Evolutionary conservation across 2,113 vertebrate species (phyloP).

Genomic region (Sander lucioperca): DNA sequence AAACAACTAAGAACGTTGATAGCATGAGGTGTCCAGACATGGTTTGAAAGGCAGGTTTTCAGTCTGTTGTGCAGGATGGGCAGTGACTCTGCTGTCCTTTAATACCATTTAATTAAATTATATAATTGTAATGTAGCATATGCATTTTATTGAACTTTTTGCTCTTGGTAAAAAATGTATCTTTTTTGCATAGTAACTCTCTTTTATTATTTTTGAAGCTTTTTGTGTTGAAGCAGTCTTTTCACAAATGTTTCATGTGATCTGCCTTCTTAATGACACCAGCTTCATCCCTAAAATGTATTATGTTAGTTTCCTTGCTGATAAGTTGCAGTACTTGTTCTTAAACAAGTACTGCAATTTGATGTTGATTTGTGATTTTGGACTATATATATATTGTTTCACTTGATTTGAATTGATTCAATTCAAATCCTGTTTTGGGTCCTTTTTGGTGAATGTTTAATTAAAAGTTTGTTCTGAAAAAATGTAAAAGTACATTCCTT

Average conservation of each 20-base stretch:
- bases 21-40: not conserved
- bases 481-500: slow-evolving; percentile 26
- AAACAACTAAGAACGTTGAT: not conserved
- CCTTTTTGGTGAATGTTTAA: slow-evolving; percentile 24
- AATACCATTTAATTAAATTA: not conserved
- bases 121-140: not conserved
- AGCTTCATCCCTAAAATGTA: not conserved
- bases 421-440: slow-evolving; percentile 11
- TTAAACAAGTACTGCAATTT: too few species aligned
- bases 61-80: not conserved
- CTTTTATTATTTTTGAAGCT: not conserved
- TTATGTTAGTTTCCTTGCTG: not conserved
- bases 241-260: not conserved
- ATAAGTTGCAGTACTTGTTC: not conserved
- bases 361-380: not conserved
- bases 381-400: not conserved
- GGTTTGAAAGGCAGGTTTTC: not conserved
- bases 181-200: not conserved
- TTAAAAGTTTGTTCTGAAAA: slow-evolving; percentile 20
- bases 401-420: not conserved
- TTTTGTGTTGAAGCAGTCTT: not conserved
- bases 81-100: not conserved
- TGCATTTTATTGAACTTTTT: not conserved
- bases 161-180: not conserved
- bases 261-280: not conserved